Percentiles rank a stretch among this genome's conserved stretches.
Evolutionary conservation across 2,113 vertebrate species (phyloP).

Genomic region (Oenanthe oenanthe): DNA sequence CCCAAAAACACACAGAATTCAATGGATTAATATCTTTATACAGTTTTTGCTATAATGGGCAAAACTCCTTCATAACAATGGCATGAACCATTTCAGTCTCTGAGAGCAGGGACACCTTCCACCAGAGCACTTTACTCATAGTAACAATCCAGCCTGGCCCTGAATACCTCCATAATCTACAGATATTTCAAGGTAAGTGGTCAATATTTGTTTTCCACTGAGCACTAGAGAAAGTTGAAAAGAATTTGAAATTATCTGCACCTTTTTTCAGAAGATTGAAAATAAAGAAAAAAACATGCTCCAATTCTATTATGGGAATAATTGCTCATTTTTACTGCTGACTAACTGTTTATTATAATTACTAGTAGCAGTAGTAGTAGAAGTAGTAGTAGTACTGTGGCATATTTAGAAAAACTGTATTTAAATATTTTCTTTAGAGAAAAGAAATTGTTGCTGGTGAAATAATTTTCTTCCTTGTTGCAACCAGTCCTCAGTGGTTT

Average conservation of each 20-base stretch:
- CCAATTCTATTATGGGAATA: background rate
- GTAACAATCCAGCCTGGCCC: background rate
- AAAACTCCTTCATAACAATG: background rate
- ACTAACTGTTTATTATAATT: background rate
- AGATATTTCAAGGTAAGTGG: background rate
- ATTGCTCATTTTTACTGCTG: background rate
- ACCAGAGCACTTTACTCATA: background rate
- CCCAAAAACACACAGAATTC: background rate
- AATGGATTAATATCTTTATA: background rate
- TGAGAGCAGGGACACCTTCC: background rate
- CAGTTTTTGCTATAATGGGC: background rate
- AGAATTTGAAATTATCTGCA: background rate
- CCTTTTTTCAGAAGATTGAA: background rate
- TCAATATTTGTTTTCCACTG: constrained; percentile 2
- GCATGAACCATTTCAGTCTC: background rate
- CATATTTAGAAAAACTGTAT: background rate
- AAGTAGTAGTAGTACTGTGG: background rate
- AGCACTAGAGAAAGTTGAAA: constrained; percentile 20
- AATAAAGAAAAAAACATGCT: background rate
- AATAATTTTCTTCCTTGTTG: background rate
- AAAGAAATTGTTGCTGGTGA: background rate
- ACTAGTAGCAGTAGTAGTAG: background rate
- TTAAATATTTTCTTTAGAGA: constrained; percentile 3
- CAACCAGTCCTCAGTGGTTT: background rate
- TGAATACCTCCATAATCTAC: background rate